Conservation (phyloP, 2,113 vertebrate species). For the Brachirus orientalis region DNA sequence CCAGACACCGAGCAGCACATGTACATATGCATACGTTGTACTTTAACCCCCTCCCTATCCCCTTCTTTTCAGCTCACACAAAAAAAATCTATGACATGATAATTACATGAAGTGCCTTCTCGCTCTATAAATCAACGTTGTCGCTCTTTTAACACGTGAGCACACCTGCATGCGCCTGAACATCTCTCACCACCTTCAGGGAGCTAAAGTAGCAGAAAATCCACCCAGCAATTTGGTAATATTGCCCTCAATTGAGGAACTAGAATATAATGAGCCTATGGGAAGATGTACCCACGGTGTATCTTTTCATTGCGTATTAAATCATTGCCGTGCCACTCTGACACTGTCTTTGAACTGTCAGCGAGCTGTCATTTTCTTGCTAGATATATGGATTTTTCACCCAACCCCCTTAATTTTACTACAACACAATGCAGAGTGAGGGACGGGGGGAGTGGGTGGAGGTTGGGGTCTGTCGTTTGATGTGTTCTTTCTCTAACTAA, state of each 20-base stretch:
- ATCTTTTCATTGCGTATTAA: constrained; percentile 68
- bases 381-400: constrained; percentile 68
- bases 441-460: not conserved
- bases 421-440: constrained; percentile 61
- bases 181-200: constrained; percentile 48
- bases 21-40: constrained; percentile 10
- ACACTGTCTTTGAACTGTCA: constrained; percentile 76
- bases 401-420: constrained; percentile 68
- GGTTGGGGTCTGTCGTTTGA: constrained; percentile 61
- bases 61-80: constrained; percentile 27
- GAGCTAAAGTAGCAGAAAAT: constrained; percentile 16
- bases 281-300: constrained; percentile 37
- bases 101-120: constrained; percentile 56
- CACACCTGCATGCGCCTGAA: constrained; percentile 63
- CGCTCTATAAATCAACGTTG: constrained; percentile 56
- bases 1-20: constrained; percentile 46
- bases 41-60: not conserved
- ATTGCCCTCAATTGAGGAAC: constrained; percentile 50
- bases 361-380: constrained; percentile 50
- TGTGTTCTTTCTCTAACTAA: constrained; percentile 69
- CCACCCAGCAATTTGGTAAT: constrained; percentile 70
- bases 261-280: constrained; percentile 41
- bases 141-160: constrained; percentile 38
- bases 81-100: constrained; percentile 57
- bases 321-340: constrained; percentile 52